Evolutionary conservation across 92 coral and sea anemone species (phyloP).

Genomic region (Actinostola sp.): DNA sequence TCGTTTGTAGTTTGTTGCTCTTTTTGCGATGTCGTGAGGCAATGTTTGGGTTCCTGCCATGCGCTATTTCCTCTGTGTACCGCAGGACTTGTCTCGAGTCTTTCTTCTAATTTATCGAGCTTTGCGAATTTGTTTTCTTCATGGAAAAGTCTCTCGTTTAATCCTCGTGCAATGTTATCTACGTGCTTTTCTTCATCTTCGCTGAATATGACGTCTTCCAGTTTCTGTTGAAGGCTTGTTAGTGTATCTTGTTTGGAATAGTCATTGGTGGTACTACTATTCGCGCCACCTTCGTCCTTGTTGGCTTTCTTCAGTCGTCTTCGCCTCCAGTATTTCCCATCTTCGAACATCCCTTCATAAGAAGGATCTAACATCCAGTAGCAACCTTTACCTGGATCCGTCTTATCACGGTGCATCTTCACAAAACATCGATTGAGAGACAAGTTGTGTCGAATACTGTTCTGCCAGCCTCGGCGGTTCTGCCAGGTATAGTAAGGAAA

Average conservation of each 20-base stretch:
- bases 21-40: neutral
- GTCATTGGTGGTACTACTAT: neutral
- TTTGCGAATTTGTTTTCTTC: neutral
- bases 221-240: neutral
- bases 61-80: neutral
- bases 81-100: neutral
- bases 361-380: conserved; percentile 95
- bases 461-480: conserved; percentile 99
- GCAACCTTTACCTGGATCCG: conserved; percentile 98
- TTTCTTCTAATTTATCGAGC: neutral
- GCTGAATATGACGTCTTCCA: neutral
- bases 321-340: conserved; percentile 94
- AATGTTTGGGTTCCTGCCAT: neutral
- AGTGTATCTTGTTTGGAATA: neutral
- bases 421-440: conserved; percentile 95
- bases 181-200: neutral
- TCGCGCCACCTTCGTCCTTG: neutral
- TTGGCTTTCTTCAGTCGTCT: conserved; percentile 64
- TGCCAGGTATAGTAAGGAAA: conserved; percentile 94
- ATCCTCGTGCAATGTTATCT: neutral
- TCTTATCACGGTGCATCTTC: conserved; percentile 88
- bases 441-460: conserved; percentile 95
- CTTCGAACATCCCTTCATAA: conserved; percentile 97
- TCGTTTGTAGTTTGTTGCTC: neutral
- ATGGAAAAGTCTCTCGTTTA: neutral